Evolutionary conservation across 1,140 invertebrate genomes (phyloP), one percentile per base, ranked within the genome.

Genomic region (Hesperophylax magnus): DNA sequence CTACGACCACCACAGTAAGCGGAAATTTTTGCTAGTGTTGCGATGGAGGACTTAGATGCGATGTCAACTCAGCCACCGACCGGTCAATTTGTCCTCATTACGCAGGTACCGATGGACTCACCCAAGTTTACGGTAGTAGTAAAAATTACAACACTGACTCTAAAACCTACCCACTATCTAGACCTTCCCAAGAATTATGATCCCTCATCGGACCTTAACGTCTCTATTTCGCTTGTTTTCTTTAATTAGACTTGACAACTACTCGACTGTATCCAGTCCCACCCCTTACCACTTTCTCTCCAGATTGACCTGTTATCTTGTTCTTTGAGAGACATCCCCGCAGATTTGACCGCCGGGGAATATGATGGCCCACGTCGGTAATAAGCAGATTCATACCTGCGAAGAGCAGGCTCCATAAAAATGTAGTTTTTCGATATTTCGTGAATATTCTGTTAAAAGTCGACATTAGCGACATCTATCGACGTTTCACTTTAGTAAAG

Each of bases 231-330:
- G 54, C 56, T n/a, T 58, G n/a, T 52, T 61, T 77, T 63, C 74
- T 47, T 78, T 78, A 78, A 78, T 78, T 78, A 67, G 60, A 67
- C 76, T 78, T 78, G 76, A 78, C 76, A 78, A 77, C n/a, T n/a
- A n/a, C 75, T 77, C 58, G 52, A 77, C 27, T 61, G 61, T 6
- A 34, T 39, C 24, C 6, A 6, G 18, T 24, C 63, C 20, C 63
- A 3, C 5, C 24, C 69, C 72, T 58, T 3, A 2, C 27, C n/a
- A 31, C 47, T 18, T 18, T 58, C 27, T 5, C 27, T n/a, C 75
- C 27, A 15, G 7, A 8, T 2, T 39, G 24, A 9, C 3, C 22
- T 20, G 18, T 2, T 15, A 9, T 9, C 71, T 15, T 3, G n/a
- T 15, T 74, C 71, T 6, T 15, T 2, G 14, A 0, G 8, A 9